These are phyloP conservation scores for Chaetorhynchus papuensis DNA, from an alignment of 2,113 vertebrate genomes.

Conservation along the genomic window DNA sequence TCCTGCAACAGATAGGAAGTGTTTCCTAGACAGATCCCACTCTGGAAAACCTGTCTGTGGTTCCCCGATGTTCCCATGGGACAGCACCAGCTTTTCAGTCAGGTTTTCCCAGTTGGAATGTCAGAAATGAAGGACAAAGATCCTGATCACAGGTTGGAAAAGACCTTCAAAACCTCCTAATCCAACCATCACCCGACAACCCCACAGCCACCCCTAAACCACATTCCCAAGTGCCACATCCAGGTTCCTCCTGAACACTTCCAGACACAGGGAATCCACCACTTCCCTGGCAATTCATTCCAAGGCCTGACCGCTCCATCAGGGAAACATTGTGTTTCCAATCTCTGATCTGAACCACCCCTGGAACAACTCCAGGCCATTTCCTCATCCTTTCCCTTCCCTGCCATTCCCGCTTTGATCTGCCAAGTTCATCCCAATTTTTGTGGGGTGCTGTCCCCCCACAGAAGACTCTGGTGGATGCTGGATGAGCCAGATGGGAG, in stretches of 20 bases:
- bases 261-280: neutral
- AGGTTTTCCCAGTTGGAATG: neutral
- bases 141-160: neutral
- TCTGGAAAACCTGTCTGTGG: neutral
- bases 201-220: rapidly evolving
- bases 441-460: neutral
- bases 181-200: rapidly evolving
- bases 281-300: neutral
- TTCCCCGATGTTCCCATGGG: neutral
- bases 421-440: neutral
- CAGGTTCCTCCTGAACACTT: neutral
- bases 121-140: neutral
- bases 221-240: neutral
- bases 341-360: neutral
- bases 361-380: too few species aligned
- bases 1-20: neutral
- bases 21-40: neutral
- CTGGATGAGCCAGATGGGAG: neutral
- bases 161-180: neutral
- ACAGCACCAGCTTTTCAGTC: rapidly evolving
- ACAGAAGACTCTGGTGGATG: rapidly evolving
- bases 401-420: neutral
- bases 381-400: neutral
- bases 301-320: rapidly evolving
- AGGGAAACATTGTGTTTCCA: neutral